Conservation (phyloP, 2,797 vertebrate genomes). For the Scyliorhinus canicula region DNA sequence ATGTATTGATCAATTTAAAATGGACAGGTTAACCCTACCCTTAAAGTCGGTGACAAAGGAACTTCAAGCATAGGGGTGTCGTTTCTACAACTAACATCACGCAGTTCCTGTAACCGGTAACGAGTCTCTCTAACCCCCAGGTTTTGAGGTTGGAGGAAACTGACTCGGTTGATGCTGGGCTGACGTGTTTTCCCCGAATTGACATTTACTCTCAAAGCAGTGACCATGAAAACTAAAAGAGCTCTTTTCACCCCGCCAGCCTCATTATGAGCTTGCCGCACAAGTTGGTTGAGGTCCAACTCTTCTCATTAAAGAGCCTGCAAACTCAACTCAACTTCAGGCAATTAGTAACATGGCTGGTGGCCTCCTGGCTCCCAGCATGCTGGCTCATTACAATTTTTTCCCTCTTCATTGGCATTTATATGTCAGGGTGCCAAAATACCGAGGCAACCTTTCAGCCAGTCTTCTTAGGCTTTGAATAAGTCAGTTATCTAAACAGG, state of each 20-base stretch:
- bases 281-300: not conserved
- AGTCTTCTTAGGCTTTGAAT: not conserved
- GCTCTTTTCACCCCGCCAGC: not conserved
- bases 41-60: not conserved
- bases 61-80: not conserved
- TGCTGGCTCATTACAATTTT: not conserved
- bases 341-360: not conserved
- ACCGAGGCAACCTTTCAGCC: not conserved
- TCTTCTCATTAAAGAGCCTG: not conserved
- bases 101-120: not conserved
- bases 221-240: not conserved
- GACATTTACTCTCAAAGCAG: not conserved
- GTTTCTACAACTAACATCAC: not conserved
- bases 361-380: not conserved
- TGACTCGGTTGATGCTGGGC: not conserved
- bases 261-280: not conserved
- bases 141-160: not conserved
- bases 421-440: not conserved
- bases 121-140: not conserved
- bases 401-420: not conserved
- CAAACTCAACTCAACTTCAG: not conserved
- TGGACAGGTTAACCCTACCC: not conserved
- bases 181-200: not conserved
- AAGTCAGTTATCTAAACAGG: not conserved
- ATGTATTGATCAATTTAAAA: not conserved